Conservation (phyloP, 2,888 invertebrate genomes). For the Nomada fucata region DNA sequence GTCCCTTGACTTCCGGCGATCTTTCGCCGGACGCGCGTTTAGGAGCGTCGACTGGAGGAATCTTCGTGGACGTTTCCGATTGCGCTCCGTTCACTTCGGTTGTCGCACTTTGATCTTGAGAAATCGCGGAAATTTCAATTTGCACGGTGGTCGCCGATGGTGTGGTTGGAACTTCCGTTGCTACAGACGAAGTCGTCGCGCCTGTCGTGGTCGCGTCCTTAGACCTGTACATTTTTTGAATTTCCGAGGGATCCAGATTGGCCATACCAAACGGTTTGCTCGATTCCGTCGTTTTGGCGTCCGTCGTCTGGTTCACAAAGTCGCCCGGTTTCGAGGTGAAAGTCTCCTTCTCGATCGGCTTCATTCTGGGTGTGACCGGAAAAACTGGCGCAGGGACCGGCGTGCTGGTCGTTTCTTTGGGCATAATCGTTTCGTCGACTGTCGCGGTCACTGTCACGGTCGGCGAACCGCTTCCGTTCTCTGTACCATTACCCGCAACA, state of each 20-base stretch:
- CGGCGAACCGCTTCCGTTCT: constrained; percentile 48
- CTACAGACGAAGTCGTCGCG: background rate
- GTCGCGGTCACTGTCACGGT: constrained; percentile 61
- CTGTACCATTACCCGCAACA: constrained; percentile 20
- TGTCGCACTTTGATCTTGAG: constrained; percentile 31
- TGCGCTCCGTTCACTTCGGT: background rate
- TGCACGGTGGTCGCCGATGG: constrained; percentile 25
- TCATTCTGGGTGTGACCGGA: constrained; percentile 75
- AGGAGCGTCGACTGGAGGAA: constrained; percentile 44
- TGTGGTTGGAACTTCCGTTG: constrained; percentile 37
- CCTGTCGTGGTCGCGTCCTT: constrained; percentile 53
- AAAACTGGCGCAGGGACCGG: constrained; percentile 66
- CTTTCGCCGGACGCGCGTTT: constrained; percentile 66
- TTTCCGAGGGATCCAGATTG: constrained; percentile 80
- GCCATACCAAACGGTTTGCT: constrained; percentile 68
- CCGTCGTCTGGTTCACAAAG: constrained; percentile 36
- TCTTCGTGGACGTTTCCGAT: constrained; percentile 23
- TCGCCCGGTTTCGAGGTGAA: constrained; percentile 53
- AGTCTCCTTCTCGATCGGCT: constrained; percentile 56
- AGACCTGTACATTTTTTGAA: constrained; percentile 80
- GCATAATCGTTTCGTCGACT: constrained; percentile 47
- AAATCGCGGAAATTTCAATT: constrained; percentile 50
- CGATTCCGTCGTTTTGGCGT: constrained; percentile 51
- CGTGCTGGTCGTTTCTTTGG: constrained; percentile 43
- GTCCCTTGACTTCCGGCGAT: constrained; percentile 79